These are phyloP conservation scores for Sesamia nonagrioides DNA, from an alignment of 1,140 invertebrate genomes.

Conservation along the genomic window DNA sequence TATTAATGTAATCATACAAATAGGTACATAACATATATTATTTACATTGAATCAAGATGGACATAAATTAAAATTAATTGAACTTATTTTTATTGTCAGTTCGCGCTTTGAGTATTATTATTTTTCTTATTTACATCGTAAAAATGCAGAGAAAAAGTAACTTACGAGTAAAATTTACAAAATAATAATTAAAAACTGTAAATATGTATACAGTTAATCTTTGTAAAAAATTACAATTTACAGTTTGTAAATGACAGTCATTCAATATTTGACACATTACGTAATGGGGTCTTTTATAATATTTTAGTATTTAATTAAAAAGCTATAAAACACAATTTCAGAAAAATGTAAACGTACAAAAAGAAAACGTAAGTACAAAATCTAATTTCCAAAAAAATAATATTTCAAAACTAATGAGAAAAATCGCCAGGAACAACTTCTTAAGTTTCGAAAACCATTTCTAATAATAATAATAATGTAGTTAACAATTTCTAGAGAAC, in stretches of 20 bases:
- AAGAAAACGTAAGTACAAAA: slow-evolving; percentile 23
- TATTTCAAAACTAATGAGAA: slow-evolving; percentile 5
- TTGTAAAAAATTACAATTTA: slow-evolving; percentile 46
- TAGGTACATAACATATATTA: slow-evolving; percentile 77
- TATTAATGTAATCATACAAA: slow-evolving; percentile 70
- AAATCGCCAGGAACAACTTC: slow-evolving; percentile 48
- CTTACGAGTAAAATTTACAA: slow-evolving; percentile 54
- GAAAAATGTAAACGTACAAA: not conserved
- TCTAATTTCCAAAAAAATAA: slow-evolving; percentile 2
- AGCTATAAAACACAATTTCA: not conserved
- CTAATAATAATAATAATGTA: slow-evolving; percentile 62
- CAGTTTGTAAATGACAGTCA: slow-evolving; percentile 44
- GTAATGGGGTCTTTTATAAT: slow-evolving; percentile 43
- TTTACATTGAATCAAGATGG: slow-evolving; percentile 77
- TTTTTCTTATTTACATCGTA: slow-evolving; percentile 76
- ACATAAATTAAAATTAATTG: slow-evolving; percentile 78
- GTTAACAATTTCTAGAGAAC: slow-evolving; percentile 57
- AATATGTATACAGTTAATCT: slow-evolving; percentile 40
- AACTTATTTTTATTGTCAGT: slow-evolving; percentile 85
- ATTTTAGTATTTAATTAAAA: slow-evolving; percentile 34
- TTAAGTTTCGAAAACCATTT: slow-evolving; percentile 51
- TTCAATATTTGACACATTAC: slow-evolving; percentile 47
- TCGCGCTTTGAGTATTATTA: slow-evolving; percentile 82
- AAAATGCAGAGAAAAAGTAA: slow-evolving; percentile 60
- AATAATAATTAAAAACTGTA: slow-evolving; percentile 47